Base-by-base conservation (phyloP, 1,140 invertebrate genomes). In the Lucilia sericata region DNA sequence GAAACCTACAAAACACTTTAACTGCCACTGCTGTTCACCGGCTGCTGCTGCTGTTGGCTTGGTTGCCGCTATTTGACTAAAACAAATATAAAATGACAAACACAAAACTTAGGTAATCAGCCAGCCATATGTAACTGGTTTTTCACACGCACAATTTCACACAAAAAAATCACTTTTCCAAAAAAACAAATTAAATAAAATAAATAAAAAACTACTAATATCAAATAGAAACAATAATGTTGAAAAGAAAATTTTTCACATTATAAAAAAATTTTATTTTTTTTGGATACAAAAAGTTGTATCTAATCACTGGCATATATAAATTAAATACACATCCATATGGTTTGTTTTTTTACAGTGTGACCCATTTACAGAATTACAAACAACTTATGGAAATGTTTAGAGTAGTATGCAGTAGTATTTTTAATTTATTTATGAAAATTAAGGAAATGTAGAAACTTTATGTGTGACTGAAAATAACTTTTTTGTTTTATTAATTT, bases 141-240 rank as follows among this genome's bases (percentile, higher is more conserved):
- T 78, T 78, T 34, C 74, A 17, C 74, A 75, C 74, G 74, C 74
- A 75, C 74, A 75, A 75, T 75, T 75, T 75, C 74, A 75, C 30
- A 14, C 25, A 75, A 78, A 47, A 55, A 60, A 60, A 17, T 42
- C 55, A 60, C 42, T 42, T 42, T 42, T 42, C 42, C 42, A 42
- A 42, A 42, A 42, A 42, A 42, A 0, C 2, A 42, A 42, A 8
- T 8, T 10, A 42, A 42, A 42, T 8, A 42, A 42, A 42, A 42
- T n/a, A 60, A 17, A 14, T n/a, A 60, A 60, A 60, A 60, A 60
- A 60, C 14, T 60, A 60, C 14, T 60, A 17, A 60, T 60, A n/a
- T 60, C 17, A 14, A 60, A 17, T 14, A 60, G 2, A 12, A 17
- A 17, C 14, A 60, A 60, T 1, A 60, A 60, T n/a, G 55, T 7